These are phyloP conservation scores for Neogobius melanostomus DNA, from an alignment of 2,113 vertebrate species.

Conservation along the genomic window DNA sequence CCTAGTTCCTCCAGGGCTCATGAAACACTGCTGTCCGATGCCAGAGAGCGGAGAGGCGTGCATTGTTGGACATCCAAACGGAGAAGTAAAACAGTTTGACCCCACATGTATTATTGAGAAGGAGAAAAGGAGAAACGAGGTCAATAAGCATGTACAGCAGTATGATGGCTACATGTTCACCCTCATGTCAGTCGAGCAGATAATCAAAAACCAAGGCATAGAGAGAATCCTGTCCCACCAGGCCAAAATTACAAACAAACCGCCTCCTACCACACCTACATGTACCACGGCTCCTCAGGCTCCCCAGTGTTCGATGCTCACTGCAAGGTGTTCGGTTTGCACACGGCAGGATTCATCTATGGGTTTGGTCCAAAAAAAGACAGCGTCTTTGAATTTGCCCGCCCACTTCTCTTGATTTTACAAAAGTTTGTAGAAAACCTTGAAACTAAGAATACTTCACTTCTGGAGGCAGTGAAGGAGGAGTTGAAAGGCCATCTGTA, in stretches of 20 bases:
- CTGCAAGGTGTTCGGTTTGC: slow-evolving; percentile 19
- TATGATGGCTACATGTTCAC: fast-evolving
- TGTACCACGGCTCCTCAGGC: slow-evolving; percentile 39
- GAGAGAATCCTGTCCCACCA: background rate
- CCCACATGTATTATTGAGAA: slow-evolving; percentile 30
- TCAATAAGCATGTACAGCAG: fast-evolving
- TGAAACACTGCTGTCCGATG: no score
- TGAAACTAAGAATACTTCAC: no score
- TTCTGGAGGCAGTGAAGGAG: no score
- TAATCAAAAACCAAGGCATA: background rate
- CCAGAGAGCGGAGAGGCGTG: no score
- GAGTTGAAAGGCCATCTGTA: no score
- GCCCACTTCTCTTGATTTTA: slow-evolving; percentile 20
- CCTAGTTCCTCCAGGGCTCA: no score
- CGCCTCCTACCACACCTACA: slow-evolving; percentile 15
- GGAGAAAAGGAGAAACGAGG: background rate
- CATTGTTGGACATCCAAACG: no score
- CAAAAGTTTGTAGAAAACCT: no score
- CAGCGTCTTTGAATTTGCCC: slow-evolving; percentile 12
- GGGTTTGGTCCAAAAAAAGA: fast-evolving
- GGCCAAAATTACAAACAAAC: no score
- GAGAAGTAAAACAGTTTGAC: slow-evolving; percentile 28
- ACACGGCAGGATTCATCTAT: background rate
- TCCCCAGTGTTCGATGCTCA: slow-evolving; percentile 38
- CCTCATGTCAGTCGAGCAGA: no score